Conservation (phyloP, 23 tunicate genomes). For the Diplosoma virens region DNA sequence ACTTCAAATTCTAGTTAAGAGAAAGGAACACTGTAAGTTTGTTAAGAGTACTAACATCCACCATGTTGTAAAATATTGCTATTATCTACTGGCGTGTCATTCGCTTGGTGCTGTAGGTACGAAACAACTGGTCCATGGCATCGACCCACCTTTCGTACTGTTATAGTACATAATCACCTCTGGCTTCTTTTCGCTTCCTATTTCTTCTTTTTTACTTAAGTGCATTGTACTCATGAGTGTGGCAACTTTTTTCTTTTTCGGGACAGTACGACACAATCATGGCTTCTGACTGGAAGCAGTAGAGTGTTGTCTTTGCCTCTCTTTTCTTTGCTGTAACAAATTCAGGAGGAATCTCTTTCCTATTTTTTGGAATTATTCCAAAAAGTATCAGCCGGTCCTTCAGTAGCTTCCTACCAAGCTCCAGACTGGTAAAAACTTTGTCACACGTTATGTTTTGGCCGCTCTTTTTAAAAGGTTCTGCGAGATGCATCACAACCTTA, state of each 20-base stretch:
- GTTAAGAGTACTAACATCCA: background rate
- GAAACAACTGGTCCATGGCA: background rate
- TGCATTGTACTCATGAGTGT: background rate
- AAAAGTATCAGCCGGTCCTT: background rate
- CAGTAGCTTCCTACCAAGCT: slow-evolving; percentile 11
- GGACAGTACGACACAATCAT: background rate
- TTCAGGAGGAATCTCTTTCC: slow-evolving; percentile 4
- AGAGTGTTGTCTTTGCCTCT: slow-evolving; percentile 11
- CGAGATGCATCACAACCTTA: background rate
- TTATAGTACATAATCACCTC: background rate
- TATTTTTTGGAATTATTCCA: slow-evolving; percentile 8
- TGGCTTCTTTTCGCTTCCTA: too few relatives aligned
- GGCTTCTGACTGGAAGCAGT: slow-evolving; percentile 3
- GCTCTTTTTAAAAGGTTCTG: background rate
- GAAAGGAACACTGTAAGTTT: background rate
- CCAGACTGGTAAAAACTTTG: background rate
- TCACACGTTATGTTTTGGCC: slow-evolving; percentile 4
- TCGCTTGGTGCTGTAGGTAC: background rate
- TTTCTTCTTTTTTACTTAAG: background rate
- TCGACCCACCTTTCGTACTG: too few relatives aligned
- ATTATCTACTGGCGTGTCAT: background rate
- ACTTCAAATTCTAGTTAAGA: too few relatives aligned
- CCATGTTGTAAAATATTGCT: slow-evolving; percentile 1
- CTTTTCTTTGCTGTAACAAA: slow-evolving; percentile 4
- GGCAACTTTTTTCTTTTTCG: background rate